Base-by-base conservation (phyloP, 2,888 invertebrate species). In the Chloromyia formosa region DNA sequence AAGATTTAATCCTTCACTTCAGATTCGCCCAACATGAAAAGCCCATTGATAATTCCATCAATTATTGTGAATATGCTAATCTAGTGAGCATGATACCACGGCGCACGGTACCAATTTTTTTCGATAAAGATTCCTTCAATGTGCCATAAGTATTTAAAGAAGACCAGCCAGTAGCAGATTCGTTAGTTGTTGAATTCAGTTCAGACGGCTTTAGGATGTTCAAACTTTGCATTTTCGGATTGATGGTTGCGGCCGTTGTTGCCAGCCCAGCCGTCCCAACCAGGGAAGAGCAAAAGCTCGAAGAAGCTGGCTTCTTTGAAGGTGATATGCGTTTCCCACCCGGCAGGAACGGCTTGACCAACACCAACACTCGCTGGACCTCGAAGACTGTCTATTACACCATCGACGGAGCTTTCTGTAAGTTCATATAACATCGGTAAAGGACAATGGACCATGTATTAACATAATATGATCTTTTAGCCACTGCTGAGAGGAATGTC, bases 271-370 rank as follows among this genome's bases (percentile, higher is more conserved):
- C 45, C 20, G 16, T n/a, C 16, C 66, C 66, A 18, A 66, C 22
- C 66, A 9, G 20, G 20, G 66, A 42, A 9, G 66, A 66, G 49
- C n/a, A 22, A 18, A 66, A 49, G 22, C 66, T 66, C 49, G 91
- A 94, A 81, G 85, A 90, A 78, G 92, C 93, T 0, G 90, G 88
- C n/a, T 93, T 92, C 79, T 88, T 88, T 0, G 90, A 94, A 82
- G 93, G 93, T 5, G 94, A 94, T 80, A 93, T 94, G 78, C 82
- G 93, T 23, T 87, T 92, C 77, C 90, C 90, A 0, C 77, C 79
- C 2, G 75, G 54, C 0, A 85, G 89, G 78, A 93, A 91, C 79
- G 92, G 91, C 0, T 78, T 91, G 0, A 85, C 85, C 14, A 87
- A 88, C 0, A 86, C 87, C 45, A 81, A 86, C 0, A 83, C 86